Conservation (phyloP, 2,113 vertebrate species). For the Paracanthobrama guichenoti region DNA sequence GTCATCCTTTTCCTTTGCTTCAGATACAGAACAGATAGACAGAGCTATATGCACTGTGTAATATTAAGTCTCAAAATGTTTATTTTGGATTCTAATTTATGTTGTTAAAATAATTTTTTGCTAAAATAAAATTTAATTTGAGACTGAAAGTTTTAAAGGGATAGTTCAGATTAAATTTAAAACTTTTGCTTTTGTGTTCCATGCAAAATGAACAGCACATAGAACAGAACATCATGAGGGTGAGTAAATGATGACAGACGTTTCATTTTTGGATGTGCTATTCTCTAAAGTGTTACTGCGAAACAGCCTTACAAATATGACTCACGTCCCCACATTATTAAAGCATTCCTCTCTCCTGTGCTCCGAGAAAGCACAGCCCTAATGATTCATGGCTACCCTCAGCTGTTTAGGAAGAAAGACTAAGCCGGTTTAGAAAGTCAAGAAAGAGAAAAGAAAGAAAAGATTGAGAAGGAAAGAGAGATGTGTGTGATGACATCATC, state of each 20-base stretch:
- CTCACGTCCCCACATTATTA: not conserved
- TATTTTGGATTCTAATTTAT: not conserved
- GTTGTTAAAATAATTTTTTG: not conserved
- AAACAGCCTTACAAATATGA: slow-evolving; percentile 15
- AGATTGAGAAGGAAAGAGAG: not conserved
- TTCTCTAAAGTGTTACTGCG: slow-evolving; percentile 3
- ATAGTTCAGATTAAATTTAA: not conserved
- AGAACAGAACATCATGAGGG: not conserved
- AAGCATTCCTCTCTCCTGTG: slow-evolving; percentile 21
- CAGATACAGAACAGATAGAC: not conserved
- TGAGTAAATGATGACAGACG: slow-evolving; percentile 1
- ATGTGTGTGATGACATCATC: slow-evolving; percentile 54
- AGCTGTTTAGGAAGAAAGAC: slow-evolving; percentile 56
- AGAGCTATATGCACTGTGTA: not conserved
- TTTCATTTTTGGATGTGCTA: slow-evolving; percentile 2
- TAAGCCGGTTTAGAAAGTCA: slow-evolving; percentile 35
- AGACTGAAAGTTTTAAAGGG: not conserved
- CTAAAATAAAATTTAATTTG: not conserved
- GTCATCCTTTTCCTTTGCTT: not conserved
- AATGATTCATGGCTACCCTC: slow-evolving; percentile 16
- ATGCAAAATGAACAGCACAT: not conserved
- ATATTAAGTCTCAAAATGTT: not conserved
- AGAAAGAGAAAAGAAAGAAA: not conserved
- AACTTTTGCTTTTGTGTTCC: not conserved
- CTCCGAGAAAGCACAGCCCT: not conserved